Percentiles rank a stretch among this genome's conserved stretches.
These are phyloP conservation scores for Crossaster papposus DNA, from an alignment of 53 echinoderm and acorn worm species.

Conservation along the genomic window DNA sequence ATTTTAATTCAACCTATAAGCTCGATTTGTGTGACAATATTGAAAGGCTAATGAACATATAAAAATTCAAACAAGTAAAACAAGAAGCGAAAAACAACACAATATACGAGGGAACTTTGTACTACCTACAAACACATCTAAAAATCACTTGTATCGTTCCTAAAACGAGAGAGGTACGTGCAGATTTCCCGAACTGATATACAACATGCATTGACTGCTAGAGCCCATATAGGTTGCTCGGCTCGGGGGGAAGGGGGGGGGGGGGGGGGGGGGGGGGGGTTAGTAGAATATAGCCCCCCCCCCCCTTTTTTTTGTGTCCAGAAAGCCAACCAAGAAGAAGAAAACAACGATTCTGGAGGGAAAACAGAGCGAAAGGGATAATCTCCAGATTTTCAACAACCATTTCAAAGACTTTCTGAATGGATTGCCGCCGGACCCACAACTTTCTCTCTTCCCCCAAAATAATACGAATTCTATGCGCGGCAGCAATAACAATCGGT, in stretches of 20 bases:
- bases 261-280: too few relatives aligned
- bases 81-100: too few relatives aligned
- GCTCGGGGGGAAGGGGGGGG: too few relatives aligned
- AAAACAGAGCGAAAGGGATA: slow-evolving; percentile 37
- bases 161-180: not conserved
- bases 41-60: too few relatives aligned
- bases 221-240: slow-evolving; percentile 27
- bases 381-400: slow-evolving; percentile 58
- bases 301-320: too few relatives aligned
- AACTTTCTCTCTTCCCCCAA: not conserved
- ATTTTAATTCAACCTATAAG: too few relatives aligned
- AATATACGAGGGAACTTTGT: too few relatives aligned
- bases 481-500: not conserved
- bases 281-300: slow-evolving; percentile 6
- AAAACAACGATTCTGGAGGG: slow-evolving; percentile 15
- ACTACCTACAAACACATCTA: not conserved
- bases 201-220: slow-evolving; percentile 8
- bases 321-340: slow-evolving; percentile 36
- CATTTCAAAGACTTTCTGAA: slow-evolving; percentile 36
- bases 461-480: not conserved
- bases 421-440: slow-evolving; percentile 40
- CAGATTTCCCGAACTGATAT: slow-evolving; percentile 47
- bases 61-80: too few relatives aligned
- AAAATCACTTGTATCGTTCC: not conserved
- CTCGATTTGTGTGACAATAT: too few relatives aligned